Evolutionary conservation across 2,113 vertebrate species (phyloP).

Genomic region (Saccopteryx bilineata): DNA sequence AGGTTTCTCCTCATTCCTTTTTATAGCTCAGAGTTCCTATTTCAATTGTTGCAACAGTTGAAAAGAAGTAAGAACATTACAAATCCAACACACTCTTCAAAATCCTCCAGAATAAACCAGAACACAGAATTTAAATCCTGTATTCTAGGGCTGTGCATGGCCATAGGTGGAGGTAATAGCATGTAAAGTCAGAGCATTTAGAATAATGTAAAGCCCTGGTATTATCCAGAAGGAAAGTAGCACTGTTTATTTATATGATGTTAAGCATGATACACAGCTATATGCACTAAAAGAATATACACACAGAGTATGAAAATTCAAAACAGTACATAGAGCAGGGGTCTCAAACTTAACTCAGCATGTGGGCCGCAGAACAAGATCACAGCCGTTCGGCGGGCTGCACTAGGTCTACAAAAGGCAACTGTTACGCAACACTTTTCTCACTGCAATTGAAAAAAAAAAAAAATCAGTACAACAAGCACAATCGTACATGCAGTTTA

Average conservation of each 20-base stretch:
- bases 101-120: neutral
- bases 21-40: neutral
- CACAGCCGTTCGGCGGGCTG: too few relatives aligned
- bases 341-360: too few relatives aligned
- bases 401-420: too few relatives aligned
- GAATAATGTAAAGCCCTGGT: neutral
- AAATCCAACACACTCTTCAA: neutral
- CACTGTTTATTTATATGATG: neutral
- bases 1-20: neutral
- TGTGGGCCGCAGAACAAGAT: too few relatives aligned
- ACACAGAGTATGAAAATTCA: neutral
- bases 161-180: neutral
- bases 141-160: neutral
- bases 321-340: neutral
- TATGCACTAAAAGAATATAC: slow-evolving; percentile 1
- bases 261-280: neutral
- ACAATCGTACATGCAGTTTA: too few relatives aligned
- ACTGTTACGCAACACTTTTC: too few relatives aligned
- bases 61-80: neutral
- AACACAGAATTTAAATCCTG: neutral
- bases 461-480: too few relatives aligned
- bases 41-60: neutral
- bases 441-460: too few relatives aligned
- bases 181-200: neutral
- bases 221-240: neutral